Evolutionary conservation across 2,113 vertebrate species (phyloP).

Genomic region (Naja naja): DNA sequence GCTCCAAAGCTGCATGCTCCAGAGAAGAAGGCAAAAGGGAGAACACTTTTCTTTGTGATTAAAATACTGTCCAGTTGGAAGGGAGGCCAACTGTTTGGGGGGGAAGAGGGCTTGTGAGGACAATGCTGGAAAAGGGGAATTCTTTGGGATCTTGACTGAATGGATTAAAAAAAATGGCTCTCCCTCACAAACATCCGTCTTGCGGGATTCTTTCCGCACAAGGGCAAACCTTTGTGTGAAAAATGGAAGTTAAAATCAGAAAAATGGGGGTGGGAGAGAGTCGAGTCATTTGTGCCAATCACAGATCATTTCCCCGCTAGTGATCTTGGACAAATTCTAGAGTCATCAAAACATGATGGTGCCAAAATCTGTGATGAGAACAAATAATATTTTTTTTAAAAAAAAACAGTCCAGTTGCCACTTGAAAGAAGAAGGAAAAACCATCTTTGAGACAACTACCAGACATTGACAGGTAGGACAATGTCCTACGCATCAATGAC

Average conservation of each 20-base stretch:
- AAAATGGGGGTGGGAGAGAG: not conserved
- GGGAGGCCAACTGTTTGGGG: not conserved
- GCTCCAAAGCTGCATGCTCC: constrained; percentile 28
- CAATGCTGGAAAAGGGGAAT: not conserved
- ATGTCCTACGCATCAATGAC: too few species aligned
- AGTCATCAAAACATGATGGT: not conserved
- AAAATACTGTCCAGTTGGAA: constrained; percentile 17
- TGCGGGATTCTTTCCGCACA: not conserved
- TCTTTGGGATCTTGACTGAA: not conserved
- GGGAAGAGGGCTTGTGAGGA: not conserved
- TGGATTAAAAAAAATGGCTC: not conserved
- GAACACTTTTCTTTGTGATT: constrained; percentile 35
- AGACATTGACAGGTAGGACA: too few species aligned
- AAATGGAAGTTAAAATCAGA: not conserved
- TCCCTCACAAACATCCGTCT: not conserved
- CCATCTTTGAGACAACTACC: too few species aligned
- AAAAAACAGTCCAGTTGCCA: too few species aligned
- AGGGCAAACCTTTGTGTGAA: not conserved
- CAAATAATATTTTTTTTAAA: too few species aligned
- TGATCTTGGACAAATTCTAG: not conserved
- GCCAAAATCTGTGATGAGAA: not conserved
- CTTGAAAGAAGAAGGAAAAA: too few species aligned
- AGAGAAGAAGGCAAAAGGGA: constrained; percentile 3
- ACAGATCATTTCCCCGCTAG: not conserved
- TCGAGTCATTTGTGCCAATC: not conserved